A percentile compares a stretch with the other conserved stretches of the same genome.
Evolutionary conservation across 2,888 invertebrate genomes (phyloP).

Genomic region (Chrysopilus asiliformis): DNA sequence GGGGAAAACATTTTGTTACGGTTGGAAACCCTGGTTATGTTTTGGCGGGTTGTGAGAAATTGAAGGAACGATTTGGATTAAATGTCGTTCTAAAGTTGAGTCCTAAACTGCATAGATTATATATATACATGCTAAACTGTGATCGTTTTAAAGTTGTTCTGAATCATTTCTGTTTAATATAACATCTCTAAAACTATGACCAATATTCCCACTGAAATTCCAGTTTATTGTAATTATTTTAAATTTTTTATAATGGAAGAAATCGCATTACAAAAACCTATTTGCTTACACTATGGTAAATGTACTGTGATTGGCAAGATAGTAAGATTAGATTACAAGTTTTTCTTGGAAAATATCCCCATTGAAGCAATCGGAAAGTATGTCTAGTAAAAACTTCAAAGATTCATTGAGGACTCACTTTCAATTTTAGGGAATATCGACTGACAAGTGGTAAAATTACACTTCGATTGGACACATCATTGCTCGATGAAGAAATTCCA

Average conservation of each 20-base stretch:
- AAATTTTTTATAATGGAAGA: slow-evolving; percentile 28
- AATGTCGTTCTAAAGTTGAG: too few relatives aligned
- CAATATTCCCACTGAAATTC: too few relatives aligned
- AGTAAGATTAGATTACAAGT: slow-evolving; percentile 13
- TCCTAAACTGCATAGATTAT: too few relatives aligned
- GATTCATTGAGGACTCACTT: not conserved
- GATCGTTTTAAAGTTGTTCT: too few relatives aligned
- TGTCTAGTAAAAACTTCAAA: slow-evolving; percentile 5
- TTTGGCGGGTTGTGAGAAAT: too few relatives aligned
- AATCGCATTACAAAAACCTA: slow-evolving; percentile 18
- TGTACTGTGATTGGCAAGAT: slow-evolving; percentile 28
- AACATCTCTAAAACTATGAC: too few relatives aligned
- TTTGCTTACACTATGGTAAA: slow-evolving; percentile 28
- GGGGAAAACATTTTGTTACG: too few relatives aligned
- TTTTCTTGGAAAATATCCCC: slow-evolving; percentile 24
- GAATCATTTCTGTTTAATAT: too few relatives aligned
- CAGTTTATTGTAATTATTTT: slow-evolving; percentile 22
- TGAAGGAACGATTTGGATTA: too few relatives aligned
- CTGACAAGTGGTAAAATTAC: slow-evolving; percentile 23
- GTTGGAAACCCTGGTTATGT: too few relatives aligned
- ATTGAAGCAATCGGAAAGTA: slow-evolving; percentile 23
- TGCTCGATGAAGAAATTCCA: slow-evolving; percentile 14
- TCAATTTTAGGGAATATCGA: slow-evolving; percentile 22
- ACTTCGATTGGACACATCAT: slow-evolving; percentile 19
- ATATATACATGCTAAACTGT: too few relatives aligned